Evolutionary conservation across 2,797 vertebrate species (phyloP).

Genomic region (Amniataba percoides): DNA sequence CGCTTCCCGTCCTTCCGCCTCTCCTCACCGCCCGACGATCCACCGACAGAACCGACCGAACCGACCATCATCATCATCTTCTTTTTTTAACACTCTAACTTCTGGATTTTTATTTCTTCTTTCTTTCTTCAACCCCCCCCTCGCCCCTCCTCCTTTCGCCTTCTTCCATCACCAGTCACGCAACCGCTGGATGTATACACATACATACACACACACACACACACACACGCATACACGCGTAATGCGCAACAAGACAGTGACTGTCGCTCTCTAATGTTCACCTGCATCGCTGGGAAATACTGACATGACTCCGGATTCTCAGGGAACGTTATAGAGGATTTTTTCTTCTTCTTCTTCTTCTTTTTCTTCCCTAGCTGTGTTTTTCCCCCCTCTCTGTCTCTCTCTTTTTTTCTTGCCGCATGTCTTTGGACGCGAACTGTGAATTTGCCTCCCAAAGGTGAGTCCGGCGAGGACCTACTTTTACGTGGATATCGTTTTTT

Average conservation of each 20-base stretch:
- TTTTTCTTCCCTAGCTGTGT: slow-evolving; percentile 17
- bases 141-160: too few species aligned
- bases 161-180: background rate
- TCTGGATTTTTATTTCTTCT: slow-evolving; percentile 60
- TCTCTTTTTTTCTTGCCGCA: slow-evolving; percentile 28
- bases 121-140: too few species aligned
- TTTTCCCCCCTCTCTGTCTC: slow-evolving; percentile 1
- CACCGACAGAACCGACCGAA: slow-evolving; percentile 27
- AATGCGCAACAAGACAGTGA: slow-evolving; percentile 68
- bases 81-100: slow-evolving; percentile 33
- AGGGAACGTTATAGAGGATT: slow-evolving; percentile 70
- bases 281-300: slow-evolving; percentile 82
- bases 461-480: slow-evolving; percentile 75
- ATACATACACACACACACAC: background rate
- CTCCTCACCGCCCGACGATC: slow-evolving; percentile 33
- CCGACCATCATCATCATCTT: slow-evolving; percentile 22
- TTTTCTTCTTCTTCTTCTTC: slow-evolving; percentile 14
- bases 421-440: slow-evolving; percentile 64
- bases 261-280: slow-evolving; percentile 65
- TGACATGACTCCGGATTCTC: slow-evolving; percentile 79
- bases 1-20: slow-evolving; percentile 62
- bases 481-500: slow-evolving; percentile 76
- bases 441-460: slow-evolving; percentile 66
- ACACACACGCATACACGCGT: background rate
- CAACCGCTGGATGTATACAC: slow-evolving; percentile 73